Evolutionary conservation across 2,888 invertebrate species (phyloP).

Genomic region (Melinaea menophilus): DNA sequence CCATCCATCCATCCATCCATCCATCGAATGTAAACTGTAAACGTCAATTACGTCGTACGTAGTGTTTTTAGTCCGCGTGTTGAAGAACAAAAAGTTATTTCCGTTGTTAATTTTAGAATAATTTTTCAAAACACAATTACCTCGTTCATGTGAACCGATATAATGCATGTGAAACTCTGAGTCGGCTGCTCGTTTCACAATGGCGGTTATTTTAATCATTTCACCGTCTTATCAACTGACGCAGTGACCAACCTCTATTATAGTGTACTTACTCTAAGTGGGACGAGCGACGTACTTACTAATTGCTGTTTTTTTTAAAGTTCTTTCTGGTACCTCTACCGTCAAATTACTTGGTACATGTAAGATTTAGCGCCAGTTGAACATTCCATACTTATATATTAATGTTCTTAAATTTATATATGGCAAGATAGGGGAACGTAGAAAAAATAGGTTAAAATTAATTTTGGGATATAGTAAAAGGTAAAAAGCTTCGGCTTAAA

Average conservation of each 20-base stretch:
- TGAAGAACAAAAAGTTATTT: conserved; percentile 6
- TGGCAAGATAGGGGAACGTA: too few relatives aligned
- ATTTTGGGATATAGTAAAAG: neutral
- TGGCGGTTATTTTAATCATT: conserved; percentile 19
- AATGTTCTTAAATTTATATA: too few relatives aligned
- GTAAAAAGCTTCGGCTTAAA: neutral
- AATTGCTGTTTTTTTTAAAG: neutral
- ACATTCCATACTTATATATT: too few relatives aligned
- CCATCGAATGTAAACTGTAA: neutral
- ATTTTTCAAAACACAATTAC: conserved; percentile 7
- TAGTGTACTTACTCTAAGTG: neutral
- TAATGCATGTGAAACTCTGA: conserved; percentile 29
- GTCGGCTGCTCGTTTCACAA: conserved; percentile 16
- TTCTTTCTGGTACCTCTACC: too few relatives aligned
- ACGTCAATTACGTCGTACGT: conserved; percentile 1
- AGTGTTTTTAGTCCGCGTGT: conserved; percentile 2
- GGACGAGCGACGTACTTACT: neutral
- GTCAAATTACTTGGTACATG: too few relatives aligned
- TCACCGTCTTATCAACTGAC: conserved; percentile 14
- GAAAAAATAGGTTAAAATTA: too few relatives aligned
- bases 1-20: too few relatives aligned
- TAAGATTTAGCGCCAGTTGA: too few relatives aligned
- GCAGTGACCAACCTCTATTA: conserved; percentile 2
- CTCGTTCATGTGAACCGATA: conserved; percentile 26
- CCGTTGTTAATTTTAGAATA: conserved; percentile 7